A percentile compares a stretch with the other conserved stretches of the same genome.
These are phyloP conservation scores for Zeuzera pyrina DNA, from an alignment of 2,888 invertebrate species.

Conservation along the genomic window DNA sequence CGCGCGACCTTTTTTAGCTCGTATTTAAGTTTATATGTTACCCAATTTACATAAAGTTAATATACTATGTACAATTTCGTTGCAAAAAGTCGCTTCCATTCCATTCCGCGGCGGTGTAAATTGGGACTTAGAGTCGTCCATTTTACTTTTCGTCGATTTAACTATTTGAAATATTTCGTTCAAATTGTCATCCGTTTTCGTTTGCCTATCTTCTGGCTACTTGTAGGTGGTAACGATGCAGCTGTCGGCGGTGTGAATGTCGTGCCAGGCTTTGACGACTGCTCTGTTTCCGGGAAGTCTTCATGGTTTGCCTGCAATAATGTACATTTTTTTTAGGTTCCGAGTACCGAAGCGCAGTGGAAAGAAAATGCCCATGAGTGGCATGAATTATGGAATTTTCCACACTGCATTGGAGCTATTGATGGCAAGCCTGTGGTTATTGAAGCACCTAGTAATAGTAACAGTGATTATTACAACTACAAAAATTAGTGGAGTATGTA, in stretches of 20 bases:
- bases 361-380: no score
- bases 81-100: slow-evolving; percentile 5
- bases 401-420: no score
- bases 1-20: slow-evolving; percentile 1
- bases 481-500: no score
- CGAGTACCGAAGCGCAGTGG: background rate
- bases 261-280: background rate
- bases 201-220: background rate
- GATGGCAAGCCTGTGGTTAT: no score
- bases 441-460: no score
- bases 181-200: background rate
- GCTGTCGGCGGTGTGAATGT: background rate
- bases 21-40: slow-evolving; percentile 1
- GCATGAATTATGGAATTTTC: no score
- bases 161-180: background rate
- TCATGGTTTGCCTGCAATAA: background rate
- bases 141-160: background rate
- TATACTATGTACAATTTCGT: slow-evolving; percentile 4
- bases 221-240: background rate
- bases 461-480: no score
- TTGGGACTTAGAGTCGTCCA: background rate
- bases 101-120: no score
- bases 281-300: background rate
- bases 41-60: background rate
- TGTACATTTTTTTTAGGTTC: background rate